Percentiles rank a stretch among this genome's conserved stretches.
Conservation (phyloP, 1,140 invertebrate genomes). For the Cyrtorhinus lividipennis region DNA sequence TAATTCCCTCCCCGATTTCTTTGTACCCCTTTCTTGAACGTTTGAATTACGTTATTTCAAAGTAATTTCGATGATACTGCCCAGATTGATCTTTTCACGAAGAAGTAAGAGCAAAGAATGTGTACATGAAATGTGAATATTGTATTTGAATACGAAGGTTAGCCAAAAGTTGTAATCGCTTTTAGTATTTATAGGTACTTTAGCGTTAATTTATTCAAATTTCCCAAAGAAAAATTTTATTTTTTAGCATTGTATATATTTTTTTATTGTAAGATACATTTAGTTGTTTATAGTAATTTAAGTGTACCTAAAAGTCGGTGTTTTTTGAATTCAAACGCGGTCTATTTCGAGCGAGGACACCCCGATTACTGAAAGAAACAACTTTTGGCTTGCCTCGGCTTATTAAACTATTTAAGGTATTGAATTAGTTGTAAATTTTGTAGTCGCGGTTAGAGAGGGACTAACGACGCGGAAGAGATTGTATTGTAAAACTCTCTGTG, state of each 20-base stretch:
- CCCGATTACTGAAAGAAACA: neutral
- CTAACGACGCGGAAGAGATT: neutral
- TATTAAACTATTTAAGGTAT: neutral
- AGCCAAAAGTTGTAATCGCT: conserved; percentile 1
- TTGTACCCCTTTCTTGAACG: neutral
- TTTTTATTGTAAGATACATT: conserved; percentile 4
- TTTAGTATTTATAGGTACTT: neutral
- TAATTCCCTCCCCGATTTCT: no score
- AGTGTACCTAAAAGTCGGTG: neutral
- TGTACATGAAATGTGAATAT: conserved; percentile 1
- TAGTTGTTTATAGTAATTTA: conserved; percentile 5
- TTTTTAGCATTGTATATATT: conserved; percentile 1
- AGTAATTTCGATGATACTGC: neutral
- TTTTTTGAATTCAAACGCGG: no score
- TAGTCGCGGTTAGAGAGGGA: neutral
- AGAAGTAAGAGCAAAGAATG: neutral
- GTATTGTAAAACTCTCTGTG: neutral
- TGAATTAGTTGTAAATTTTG: neutral
- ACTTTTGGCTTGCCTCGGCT: neutral
- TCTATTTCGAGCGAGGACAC: no score
- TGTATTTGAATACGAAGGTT: neutral
- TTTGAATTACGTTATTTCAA: no score
- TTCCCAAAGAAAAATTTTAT: conserved; percentile 8
- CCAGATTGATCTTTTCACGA: neutral
- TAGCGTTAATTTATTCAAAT: neutral